Evolutionary conservation across 2,888 invertebrate genomes (phyloP).

Genomic region (Amphipoea oculea): DNA sequence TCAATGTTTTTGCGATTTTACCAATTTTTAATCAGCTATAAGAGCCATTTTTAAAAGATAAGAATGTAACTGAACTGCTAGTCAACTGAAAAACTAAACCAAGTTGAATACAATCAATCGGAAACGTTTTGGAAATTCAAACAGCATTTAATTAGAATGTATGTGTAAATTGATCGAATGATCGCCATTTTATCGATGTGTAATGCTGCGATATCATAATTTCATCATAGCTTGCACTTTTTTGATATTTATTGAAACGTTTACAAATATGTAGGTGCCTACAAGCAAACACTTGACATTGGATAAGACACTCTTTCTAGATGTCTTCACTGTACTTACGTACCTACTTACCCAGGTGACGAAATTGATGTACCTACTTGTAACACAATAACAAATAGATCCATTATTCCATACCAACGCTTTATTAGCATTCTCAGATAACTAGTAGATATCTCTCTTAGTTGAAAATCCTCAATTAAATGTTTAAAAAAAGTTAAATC

Average conservation of each 20-base stretch:
- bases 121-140: neutral
- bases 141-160: conserved; percentile 8
- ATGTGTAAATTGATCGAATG: conserved; percentile 22
- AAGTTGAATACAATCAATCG: neutral
- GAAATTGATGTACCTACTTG: conserved; percentile 23
- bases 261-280: conserved; percentile 42
- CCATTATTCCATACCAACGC: conserved; percentile 11
- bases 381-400: conserved; percentile 27
- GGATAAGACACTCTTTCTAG: conserved; percentile 72
- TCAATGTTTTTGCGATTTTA: conserved; percentile 9
- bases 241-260: conserved; percentile 61
- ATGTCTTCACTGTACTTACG: conserved; percentile 54
- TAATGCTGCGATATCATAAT: conserved; percentile 44
- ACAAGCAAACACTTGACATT: conserved; percentile 72
- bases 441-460: conserved; percentile 16
- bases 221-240: conserved; percentile 58
- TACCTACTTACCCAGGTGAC: conserved; percentile 21
- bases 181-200: conserved; percentile 34
- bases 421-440: conserved; percentile 34
- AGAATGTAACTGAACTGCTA: neutral
- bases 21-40: conserved; percentile 1
- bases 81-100: neutral
- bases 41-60: neutral
- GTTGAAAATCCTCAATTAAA: conserved; percentile 32
- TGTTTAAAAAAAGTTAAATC: conserved; percentile 33